Evolutionary conservation across 2,113 vertebrate genomes (phyloP), one percentile per base, ranked within the genome.

Genomic region (Anarrhichthys ocellatus): DNA sequence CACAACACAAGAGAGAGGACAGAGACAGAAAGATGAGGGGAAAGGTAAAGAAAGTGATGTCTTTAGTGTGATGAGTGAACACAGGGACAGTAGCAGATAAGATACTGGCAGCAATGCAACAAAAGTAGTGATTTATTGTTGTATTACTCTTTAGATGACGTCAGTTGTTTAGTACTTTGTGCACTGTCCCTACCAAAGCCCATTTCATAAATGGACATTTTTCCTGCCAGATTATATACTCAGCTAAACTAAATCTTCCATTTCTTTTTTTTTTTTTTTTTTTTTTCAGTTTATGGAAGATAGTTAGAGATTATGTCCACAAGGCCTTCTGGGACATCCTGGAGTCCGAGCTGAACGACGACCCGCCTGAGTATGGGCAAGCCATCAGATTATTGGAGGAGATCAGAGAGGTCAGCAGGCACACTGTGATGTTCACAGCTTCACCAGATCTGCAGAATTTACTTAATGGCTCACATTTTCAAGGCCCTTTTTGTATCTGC

Each of bases 241-340:
- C 42, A 59, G 20, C 27, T 42, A 64, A 82, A 38, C 27, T 22
- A 34, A 69, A 48, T 46, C 38, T 20, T 17, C 10, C 0, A 63
- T 0, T 54, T 73, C 4, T 59, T 17, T n/a, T n/a, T n/a, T 59
- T 59, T 71, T 54, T 18, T 44, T 14, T 70, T 54, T 87, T 64
- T 67, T 83, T 52, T 88, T 88, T 20, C 20, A 99, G 98, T 90
- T 89, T 99, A 90, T 94, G 87, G 56, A 95, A 96, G 81, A 90
- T 70, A 36, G 96, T 99, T 66, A 96, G 95, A 88, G 93, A 95
- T 76, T 96, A 96, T 22, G 90, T 98, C 50, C 97, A 98, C 90
- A 96, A 97, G 86, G 97, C 97, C 0, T 99, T 96, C 91, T 99
- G 98, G 98, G 97, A 99, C 84, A 94, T 93, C 75, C 85, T 99